Conservation (phyloP, 1,140 invertebrate species). For the Pogonus chalceus region DNA sequence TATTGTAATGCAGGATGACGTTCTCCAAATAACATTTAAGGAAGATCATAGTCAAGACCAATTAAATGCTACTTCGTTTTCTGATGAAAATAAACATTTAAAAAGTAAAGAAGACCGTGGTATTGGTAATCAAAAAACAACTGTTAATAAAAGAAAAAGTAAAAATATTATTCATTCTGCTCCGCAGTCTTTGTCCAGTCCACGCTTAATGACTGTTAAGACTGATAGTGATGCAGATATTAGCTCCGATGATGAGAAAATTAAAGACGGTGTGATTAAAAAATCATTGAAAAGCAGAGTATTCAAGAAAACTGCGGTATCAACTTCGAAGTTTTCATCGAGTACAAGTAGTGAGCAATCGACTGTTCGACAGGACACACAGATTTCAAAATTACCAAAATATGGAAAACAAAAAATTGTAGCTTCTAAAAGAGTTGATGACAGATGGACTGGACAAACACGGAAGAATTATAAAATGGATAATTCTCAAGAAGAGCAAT, state of each 20-base stretch:
- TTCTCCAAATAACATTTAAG: constrained; percentile 33
- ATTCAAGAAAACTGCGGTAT: not conserved
- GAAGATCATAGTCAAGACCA: not conserved
- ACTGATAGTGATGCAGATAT: constrained; percentile 25
- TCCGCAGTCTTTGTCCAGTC: constrained; percentile 11
- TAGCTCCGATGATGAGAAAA: constrained; percentile 31
- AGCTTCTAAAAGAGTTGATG: constrained; percentile 1
- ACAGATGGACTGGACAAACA: constrained; percentile 4
- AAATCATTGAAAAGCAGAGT: not conserved
- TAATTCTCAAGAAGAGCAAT: constrained; percentile 10
- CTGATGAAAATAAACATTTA: not conserved
- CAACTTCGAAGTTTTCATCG: not conserved
- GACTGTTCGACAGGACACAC: not conserved
- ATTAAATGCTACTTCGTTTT: not conserved
- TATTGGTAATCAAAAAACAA: not conserved
- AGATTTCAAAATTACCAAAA: not conserved
- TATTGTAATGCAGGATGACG: constrained; percentile 35
- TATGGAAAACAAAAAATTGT: not conserved
- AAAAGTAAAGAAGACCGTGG: not conserved
- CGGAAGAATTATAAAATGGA: not conserved
- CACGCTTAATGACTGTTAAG: constrained; percentile 15
- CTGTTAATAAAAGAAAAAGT: not conserved
- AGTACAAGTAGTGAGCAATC: not conserved
- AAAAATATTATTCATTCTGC: not conserved
- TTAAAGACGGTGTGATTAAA: not conserved